These are phyloP conservation scores for Biston stratarius DNA, from an alignment of 2,888 invertebrate species.

Conservation along the genomic window DNA sequence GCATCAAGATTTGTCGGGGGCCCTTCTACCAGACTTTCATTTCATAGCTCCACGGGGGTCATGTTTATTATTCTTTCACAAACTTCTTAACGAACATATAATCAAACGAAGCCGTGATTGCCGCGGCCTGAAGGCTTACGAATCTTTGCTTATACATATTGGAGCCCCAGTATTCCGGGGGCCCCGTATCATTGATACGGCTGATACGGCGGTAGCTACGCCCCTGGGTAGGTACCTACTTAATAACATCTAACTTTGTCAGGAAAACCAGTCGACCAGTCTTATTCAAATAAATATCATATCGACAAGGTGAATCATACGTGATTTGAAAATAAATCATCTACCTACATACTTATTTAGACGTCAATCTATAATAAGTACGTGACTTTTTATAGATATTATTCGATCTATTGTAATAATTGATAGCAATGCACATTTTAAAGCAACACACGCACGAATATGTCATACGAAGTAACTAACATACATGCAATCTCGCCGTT, in stretches of 20 bases:
- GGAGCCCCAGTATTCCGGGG: no score
- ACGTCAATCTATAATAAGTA: neutral
- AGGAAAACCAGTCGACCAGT: neutral
- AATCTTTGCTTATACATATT: no score
- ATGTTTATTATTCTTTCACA: no score
- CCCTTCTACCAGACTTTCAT: no score
- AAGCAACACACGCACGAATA: neutral
- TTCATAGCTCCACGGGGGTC: no score
- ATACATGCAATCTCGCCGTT: no score
- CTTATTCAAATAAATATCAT: conserved; percentile 16
- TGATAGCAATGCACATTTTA: neutral
- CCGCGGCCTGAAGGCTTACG: no score
- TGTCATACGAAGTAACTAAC: neutral
- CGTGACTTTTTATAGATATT: neutral
- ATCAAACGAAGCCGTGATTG: no score
- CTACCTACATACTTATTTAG: neutral
- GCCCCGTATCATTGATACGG: no score
- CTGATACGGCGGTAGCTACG: no score
- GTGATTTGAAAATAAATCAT: conserved; percentile 36
- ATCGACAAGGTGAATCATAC: conserved; percentile 42
- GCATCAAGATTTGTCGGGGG: no score
- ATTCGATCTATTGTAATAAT: neutral
- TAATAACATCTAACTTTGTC: neutral
- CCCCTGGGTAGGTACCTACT: neutral
- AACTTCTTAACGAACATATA: no score